Evolutionary conservation across 2,888 invertebrate genomes (phyloP), one percentile per base, ranked within the genome.

Genomic region (Troides oblongomaculatus): DNA sequence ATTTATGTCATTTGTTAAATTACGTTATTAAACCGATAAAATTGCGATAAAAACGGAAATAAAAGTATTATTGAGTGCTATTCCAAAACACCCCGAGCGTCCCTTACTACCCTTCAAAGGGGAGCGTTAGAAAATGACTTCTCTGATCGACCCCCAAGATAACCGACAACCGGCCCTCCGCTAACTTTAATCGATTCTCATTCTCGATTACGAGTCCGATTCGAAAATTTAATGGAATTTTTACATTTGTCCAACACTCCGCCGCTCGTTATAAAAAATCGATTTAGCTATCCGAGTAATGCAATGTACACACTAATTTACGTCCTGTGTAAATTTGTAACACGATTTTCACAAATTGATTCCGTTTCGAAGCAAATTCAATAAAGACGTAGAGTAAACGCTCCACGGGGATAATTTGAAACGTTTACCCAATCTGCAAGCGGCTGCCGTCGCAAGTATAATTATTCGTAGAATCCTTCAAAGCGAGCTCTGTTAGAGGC

Each of bases 281-380:
- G 77, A 76, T 82, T 82, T 79, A 79, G 43, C 76, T 77, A 76
- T 75, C 74, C 74, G 71, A 72, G 74, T 83, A 85, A 87, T 81
- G 84, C 83, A 85, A 82, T 83, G 89, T 86, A 89, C 86, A 90
- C 89, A 90, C 87, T 87, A 88, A 91, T 90, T 90, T 89, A 86
- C 87, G 82, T 85, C 84, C 81, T 85, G 85, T 86, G 83, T 83
- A 87, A 88, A 87, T 87, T 85, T 85, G 81, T 87, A 86, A 86
- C 83, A 79, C 80, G 79, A 86, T 86, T 88, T 84, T 78, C 76
- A 79, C 81, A 89, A 90, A 90, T 91, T 89, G 87, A 90, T 89
- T 90, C 84, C 86, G 86, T 85, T 86, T 86, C 81, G 85, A 81
- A 83, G 79, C 77, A 78, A 82, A 84, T 81, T 80, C 82, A 83